Conservation (phyloP, 1,140 invertebrate species). For the Cotesia vestalis region DNA sequence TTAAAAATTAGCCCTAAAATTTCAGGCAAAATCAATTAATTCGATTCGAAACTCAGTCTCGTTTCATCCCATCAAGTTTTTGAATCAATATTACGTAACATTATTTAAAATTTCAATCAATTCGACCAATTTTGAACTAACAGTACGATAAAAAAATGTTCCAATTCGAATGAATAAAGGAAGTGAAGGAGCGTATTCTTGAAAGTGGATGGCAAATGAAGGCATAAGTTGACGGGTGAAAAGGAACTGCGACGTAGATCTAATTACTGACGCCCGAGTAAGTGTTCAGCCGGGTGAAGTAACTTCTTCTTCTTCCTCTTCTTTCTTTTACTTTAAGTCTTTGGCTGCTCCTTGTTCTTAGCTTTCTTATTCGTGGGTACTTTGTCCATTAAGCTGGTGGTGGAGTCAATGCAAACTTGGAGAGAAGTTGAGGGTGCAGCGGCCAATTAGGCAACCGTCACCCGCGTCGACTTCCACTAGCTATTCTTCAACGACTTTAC, state of each 20-base stretch:
- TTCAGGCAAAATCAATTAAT: too few relatives aligned
- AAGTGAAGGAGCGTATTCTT: neutral
- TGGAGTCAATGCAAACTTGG: neutral
- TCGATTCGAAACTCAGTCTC: too few relatives aligned
- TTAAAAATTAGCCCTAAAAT: too few relatives aligned
- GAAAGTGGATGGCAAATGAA: neutral
- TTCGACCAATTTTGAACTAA: too few relatives aligned
- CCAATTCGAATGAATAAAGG: neutral
- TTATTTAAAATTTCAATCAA: too few relatives aligned
- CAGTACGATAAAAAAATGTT: too few relatives aligned
- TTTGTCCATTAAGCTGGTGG: neutral
- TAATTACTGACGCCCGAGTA: conserved; percentile 60
- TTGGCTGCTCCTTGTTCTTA: conserved; percentile 22
- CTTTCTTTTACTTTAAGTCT: too few relatives aligned
- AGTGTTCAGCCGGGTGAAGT: conserved; percentile 48
- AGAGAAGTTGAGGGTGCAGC: conserved; percentile 43
- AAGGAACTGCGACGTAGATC: conserved; percentile 51
- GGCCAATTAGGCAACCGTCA: conserved; percentile 57
- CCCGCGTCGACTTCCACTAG: conserved; percentile 45
- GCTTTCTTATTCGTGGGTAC: too few relatives aligned
- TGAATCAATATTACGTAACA: too few relatives aligned
- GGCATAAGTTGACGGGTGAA: conserved; percentile 53
- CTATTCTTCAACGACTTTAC: conserved; percentile 8
- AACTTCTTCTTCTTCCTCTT: conserved; percentile 10
- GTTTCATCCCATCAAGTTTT: too few relatives aligned